A percentile compares a stretch with the other conserved stretches of the same genome.
phyloP scores from a whole-genome alignment of 2,797 vertebrate species.

The Netta rufina region DNA sequence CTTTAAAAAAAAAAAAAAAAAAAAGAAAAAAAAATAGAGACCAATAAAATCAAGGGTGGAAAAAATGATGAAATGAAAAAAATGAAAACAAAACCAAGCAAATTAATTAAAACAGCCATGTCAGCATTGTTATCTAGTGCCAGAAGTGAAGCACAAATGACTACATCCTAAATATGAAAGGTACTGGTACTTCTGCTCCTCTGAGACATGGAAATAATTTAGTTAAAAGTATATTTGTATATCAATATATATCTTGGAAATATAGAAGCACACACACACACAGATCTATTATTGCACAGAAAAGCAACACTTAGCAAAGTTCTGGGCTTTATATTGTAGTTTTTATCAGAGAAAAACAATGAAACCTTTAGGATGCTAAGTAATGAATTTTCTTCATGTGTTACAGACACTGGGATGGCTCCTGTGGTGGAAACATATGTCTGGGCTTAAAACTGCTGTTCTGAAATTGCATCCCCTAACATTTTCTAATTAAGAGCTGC shows the following conservation, averaged over 20 bases:
- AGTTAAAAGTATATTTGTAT: background rate
- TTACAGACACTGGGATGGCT: constrained; percentile 8
- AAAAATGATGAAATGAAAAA: background rate
- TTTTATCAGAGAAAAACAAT: constrained; percentile 22
- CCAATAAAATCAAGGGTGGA: accelerated
- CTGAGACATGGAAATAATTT: background rate
- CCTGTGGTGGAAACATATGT: constrained; percentile 51
- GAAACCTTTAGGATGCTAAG: constrained; percentile 41
- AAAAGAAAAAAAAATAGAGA: background rate
- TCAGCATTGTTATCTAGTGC: background rate
- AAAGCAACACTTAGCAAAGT: background rate
- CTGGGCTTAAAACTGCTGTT: constrained; percentile 36
- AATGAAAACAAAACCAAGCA: background rate
- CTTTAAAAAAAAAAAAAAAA: background rate
- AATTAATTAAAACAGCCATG: background rate
- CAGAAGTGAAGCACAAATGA: background rate
- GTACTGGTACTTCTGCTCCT: background rate
- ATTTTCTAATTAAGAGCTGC: constrained; percentile 19
- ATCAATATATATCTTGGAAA: background rate
- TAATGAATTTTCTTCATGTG: constrained; percentile 47
- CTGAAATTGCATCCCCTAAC: constrained; percentile 12
- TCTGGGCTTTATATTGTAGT: background rate
- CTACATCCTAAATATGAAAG: background rate
- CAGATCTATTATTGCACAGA: background rate
- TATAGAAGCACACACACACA: background rate